Conservation (phyloP, 2,888 invertebrate species). For the Cheilosia pagana region DNA sequence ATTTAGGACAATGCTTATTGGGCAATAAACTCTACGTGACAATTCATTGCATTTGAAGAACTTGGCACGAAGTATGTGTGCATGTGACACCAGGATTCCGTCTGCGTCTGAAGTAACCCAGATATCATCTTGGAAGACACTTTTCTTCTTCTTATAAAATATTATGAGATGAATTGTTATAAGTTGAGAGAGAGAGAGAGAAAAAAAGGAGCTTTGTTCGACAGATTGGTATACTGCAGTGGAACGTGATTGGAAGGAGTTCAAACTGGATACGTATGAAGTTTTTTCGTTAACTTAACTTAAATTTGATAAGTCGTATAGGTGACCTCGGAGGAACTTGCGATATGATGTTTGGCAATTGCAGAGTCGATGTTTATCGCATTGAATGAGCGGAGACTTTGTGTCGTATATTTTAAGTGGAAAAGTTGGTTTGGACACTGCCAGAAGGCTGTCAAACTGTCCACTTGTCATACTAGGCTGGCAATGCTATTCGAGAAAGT, state of each 20-base stretch:
- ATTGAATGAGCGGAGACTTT: not conserved
- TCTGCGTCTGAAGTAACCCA: constrained; percentile 33
- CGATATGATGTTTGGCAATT: not conserved
- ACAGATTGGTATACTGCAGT: constrained; percentile 46
- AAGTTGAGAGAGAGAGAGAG: constrained; percentile 13
- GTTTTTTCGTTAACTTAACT: constrained; percentile 4
- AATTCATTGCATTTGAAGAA: constrained; percentile 64
- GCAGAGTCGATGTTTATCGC: constrained; percentile 7
- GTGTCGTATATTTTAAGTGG: constrained; percentile 27
- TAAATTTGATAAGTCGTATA: not conserved
- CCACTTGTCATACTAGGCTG: too few relatives aligned
- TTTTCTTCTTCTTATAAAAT: not conserved
- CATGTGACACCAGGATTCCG: constrained; percentile 51
- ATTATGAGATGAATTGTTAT: constrained; percentile 56
- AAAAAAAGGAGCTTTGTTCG: constrained; percentile 14
- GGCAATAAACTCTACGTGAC: constrained; percentile 75
- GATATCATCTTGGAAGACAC: constrained; percentile 25
- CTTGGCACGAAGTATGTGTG: constrained; percentile 67
- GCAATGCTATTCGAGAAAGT: too few relatives aligned
- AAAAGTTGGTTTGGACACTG: constrained; percentile 3
- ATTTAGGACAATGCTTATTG: constrained; percentile 74
- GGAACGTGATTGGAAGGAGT: constrained; percentile 61
- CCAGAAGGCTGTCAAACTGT: too few relatives aligned
- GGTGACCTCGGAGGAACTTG: constrained; percentile 1
- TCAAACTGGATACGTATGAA: constrained; percentile 25